A percentile compares a stretch with the other conserved stretches of the same genome.
Conservation (phyloP, 2,113 vertebrate species). For the Cyrtonyx montezumae region DNA sequence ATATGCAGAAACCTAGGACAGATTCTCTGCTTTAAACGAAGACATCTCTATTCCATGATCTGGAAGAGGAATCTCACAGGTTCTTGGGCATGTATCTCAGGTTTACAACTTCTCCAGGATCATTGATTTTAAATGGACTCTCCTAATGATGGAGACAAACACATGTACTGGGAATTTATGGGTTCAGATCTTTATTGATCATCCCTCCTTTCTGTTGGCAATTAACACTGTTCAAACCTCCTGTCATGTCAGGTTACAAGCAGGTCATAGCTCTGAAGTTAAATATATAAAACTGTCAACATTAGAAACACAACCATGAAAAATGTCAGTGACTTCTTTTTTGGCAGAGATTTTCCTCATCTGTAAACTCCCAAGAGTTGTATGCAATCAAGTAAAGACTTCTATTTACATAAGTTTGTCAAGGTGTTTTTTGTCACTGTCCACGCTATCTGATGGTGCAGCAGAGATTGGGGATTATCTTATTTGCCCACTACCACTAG, state of each 20-base stretch:
- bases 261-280: neutral
- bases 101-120: neutral
- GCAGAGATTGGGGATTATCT: neutral
- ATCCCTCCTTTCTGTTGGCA: neutral
- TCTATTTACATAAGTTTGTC: neutral
- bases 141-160: neutral
- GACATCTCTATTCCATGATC: neutral
- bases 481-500: neutral
- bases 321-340: neutral
- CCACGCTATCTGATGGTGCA: neutral
- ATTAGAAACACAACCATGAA: neutral
- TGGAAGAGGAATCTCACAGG: neutral
- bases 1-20: neutral
- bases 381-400: neutral
- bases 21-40: neutral
- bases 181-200: neutral
- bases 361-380: neutral
- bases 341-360: neutral
- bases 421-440: neutral
- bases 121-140: neutral
- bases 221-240: neutral
- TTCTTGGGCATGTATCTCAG: neutral
- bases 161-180: neutral
- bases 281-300: neutral
- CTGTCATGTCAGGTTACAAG: neutral